Conservation (phyloP, 1,140 invertebrate genomes). For the Drosophila trapezifrons region DNA sequence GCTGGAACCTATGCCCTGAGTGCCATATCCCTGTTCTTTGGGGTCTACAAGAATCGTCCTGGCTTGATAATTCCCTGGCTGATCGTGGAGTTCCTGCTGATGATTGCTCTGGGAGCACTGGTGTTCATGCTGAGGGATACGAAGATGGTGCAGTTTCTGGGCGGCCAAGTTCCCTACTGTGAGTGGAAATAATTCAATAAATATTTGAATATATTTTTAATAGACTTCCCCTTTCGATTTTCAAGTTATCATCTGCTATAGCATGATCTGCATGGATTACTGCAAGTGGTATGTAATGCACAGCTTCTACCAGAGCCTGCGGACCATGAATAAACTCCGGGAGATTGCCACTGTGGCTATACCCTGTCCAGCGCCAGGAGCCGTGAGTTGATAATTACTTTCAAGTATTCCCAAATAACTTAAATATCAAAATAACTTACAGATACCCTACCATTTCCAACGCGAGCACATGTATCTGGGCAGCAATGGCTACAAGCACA, state of each 20-base stretch:
- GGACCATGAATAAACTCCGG: slow-evolving; percentile 77
- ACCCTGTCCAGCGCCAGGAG: slow-evolving; percentile 78
- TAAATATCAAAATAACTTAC: not conserved
- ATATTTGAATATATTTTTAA: not conserved
- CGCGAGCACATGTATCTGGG: slow-evolving; percentile 82
- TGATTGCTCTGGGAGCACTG: slow-evolving; percentile 56
- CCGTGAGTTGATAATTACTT: slow-evolving; percentile 45
- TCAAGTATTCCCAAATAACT: not conserved
- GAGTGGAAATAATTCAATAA: slow-evolving; percentile 28
- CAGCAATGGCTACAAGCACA: slow-evolving; percentile 83
- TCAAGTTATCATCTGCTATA: slow-evolving; percentile 72
- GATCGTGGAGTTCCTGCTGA: slow-evolving; percentile 69
- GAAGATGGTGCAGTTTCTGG: slow-evolving; percentile 63
- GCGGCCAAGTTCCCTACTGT: slow-evolving; percentile 73
- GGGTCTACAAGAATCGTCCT: slow-evolving; percentile 75
- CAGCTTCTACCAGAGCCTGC: slow-evolving; percentile 77
- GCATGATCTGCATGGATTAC: slow-evolving; percentile 66
- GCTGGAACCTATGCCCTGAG: slow-evolving; percentile 66
- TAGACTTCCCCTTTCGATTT: not conserved
- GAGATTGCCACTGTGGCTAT: slow-evolving; percentile 83
- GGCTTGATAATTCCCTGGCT: slow-evolving; percentile 78
- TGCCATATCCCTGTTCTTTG: slow-evolving; percentile 70
- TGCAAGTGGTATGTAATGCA: slow-evolving; percentile 81
- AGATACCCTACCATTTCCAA: slow-evolving; percentile 81
- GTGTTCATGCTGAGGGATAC: slow-evolving; percentile 68